Conservation (phyloP, 2,797 vertebrate genomes). For the Pseudochaenichthys georgianus region DNA sequence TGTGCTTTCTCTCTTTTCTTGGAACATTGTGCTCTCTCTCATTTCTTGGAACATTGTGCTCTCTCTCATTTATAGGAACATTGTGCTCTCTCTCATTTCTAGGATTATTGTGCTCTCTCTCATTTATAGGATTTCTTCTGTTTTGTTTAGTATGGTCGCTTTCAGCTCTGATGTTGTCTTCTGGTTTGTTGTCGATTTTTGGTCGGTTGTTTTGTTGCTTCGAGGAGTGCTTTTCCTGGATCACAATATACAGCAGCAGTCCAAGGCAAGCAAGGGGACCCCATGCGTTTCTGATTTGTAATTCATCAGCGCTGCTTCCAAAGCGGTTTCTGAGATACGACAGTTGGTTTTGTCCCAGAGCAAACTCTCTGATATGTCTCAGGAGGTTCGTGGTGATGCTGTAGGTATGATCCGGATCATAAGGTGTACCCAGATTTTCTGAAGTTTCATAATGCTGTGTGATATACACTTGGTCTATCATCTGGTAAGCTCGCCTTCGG, state of each 20-base stretch:
- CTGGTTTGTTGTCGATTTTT: background rate
- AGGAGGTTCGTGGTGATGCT: slow-evolving; percentile 41
- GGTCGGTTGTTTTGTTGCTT: slow-evolving; percentile 19
- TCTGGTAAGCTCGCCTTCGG: background rate
- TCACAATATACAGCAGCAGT: slow-evolving; percentile 67
- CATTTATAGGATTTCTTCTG: background rate
- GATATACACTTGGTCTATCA: background rate
- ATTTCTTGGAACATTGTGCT: too few relatives aligned
- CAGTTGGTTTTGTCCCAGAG: slow-evolving; percentile 23
- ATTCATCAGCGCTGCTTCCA: slow-evolving; percentile 9
- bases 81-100: too few relatives aligned
- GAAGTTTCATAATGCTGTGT: background rate
- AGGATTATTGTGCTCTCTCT: too few relatives aligned
- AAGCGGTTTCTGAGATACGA: slow-evolving; percentile 23
- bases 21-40: too few relatives aligned
- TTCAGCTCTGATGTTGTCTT: background rate
- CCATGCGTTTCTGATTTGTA: slow-evolving; percentile 44
- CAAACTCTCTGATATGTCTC: slow-evolving; percentile 47
- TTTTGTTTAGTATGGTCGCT: background rate
- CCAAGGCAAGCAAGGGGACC: slow-evolving; percentile 57
- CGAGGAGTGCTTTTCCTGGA: slow-evolving; percentile 63
- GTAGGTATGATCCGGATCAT: slow-evolving; percentile 49
- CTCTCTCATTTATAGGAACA: too few relatives aligned
- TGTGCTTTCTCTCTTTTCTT: too few relatives aligned
- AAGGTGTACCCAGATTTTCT: background rate